Evolutionary conservation across 2,113 vertebrate genomes (phyloP).

Genomic region (Antechinus flavipes): DNA sequence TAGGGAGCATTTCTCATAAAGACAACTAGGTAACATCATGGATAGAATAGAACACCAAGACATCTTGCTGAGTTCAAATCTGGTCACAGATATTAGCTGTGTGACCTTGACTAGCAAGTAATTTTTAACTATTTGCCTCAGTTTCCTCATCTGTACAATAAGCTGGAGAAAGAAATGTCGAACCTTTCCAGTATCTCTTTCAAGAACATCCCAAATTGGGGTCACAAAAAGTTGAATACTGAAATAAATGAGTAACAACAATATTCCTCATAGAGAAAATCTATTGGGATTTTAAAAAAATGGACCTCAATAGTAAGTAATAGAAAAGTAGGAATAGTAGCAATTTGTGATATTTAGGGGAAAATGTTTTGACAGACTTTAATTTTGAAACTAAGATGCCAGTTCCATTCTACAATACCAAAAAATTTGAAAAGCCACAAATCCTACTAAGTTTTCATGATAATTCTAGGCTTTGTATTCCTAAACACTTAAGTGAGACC

Average conservation of each 20-base stretch:
- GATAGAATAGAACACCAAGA: too few relatives aligned
- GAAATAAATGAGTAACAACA: neutral
- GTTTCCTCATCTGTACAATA: neutral
- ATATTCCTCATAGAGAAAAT: neutral
- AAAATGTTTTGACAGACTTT: neutral
- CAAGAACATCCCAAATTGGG: neutral
- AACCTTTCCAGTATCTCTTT: neutral
- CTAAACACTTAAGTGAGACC: slow-evolving; percentile 52
- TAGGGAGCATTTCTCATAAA: neutral
- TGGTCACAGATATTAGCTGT: neutral
- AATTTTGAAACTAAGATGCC: neutral
- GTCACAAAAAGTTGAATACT: neutral
- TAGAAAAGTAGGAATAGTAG: slow-evolving; percentile 3
- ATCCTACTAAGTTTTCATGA: slow-evolving; percentile 30
- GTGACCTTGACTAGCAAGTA: neutral
- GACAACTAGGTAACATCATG: neutral
- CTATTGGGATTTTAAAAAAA: slow-evolving; percentile 21
- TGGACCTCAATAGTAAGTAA: slow-evolving; percentile 17
- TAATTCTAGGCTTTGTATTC: slow-evolving; percentile 61
- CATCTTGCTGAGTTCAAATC: neutral
- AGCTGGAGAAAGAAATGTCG: neutral
- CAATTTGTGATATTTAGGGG: neutral
- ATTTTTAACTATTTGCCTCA: neutral
- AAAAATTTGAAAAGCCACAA: slow-evolving; percentile 14
- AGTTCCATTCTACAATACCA: neutral